Evolutionary conservation across 2,113 vertebrate genomes (phyloP).

Genomic region (cat (Felis catus)): DNA sequence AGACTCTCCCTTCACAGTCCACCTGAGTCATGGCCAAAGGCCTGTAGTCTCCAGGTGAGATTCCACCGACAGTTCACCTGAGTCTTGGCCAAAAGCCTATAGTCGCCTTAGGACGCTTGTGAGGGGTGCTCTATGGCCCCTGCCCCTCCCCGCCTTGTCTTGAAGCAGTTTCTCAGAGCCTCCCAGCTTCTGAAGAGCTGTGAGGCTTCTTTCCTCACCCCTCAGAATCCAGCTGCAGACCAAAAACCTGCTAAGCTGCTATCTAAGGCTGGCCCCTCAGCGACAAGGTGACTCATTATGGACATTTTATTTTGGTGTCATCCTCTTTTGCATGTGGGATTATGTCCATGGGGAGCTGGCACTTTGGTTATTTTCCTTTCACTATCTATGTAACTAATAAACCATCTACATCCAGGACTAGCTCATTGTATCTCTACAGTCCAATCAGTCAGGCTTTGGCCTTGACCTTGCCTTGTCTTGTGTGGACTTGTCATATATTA

Average conservation of each 20-base stretch:
- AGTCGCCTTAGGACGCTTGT: not conserved
- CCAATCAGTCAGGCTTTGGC: not conserved
- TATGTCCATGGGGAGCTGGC: not conserved
- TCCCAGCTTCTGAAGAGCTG: not conserved
- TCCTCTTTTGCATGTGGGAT: not conserved
- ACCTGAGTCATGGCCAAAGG: not conserved
- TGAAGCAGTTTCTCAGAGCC: not conserved
- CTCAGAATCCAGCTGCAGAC: not conserved
- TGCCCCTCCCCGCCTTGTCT: no score
- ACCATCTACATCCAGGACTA: not conserved
- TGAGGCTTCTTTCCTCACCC: not conserved
- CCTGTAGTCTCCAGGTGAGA: no score
- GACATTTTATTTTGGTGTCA: not conserved
- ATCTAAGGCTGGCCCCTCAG: no score
- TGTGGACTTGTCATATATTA: not conserved
- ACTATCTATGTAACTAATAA: no score
- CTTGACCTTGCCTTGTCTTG: not conserved
- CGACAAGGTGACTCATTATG: no score
- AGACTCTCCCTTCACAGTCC: not conserved
- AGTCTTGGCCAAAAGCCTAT: not conserved
- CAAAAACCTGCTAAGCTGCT: not conserved
- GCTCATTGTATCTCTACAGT: not conserved
- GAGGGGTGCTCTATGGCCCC: not conserved
- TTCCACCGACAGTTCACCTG: not conserved
- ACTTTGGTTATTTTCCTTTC: not conserved